These are phyloP conservation scores for Hedya salicella DNA, from an alignment of 2,888 invertebrate species.

Conservation along the genomic window DNA sequence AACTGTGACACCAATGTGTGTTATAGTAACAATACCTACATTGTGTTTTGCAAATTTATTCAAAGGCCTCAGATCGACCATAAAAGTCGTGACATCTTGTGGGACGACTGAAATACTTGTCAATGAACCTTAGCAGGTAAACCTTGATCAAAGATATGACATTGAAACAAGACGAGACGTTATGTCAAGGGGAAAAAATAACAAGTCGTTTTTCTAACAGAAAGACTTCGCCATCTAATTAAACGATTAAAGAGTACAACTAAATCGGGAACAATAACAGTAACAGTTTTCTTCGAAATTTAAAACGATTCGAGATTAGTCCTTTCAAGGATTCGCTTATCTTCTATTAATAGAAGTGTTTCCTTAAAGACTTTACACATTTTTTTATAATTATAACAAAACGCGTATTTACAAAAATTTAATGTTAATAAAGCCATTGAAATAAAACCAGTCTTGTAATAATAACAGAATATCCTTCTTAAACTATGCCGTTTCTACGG, in stretches of 20 bases:
- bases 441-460: too few species aligned
- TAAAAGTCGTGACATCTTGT: slow-evolving; percentile 7
- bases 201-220: background rate
- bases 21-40: too few species aligned
- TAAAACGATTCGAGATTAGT: too few species aligned
- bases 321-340: too few species aligned
- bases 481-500: background rate
- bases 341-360: too few species aligned
- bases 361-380: too few species aligned
- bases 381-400: too few species aligned
- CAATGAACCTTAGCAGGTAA: slow-evolving; percentile 10
- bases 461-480: background rate
- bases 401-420: too few species aligned
- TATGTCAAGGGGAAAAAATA: slow-evolving; percentile 19
- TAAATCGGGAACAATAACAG: too few species aligned
- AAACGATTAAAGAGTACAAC: background rate
- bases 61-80: background rate
- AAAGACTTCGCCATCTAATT: background rate
- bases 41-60: background rate
- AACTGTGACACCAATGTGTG: too few species aligned
- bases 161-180: slow-evolving; percentile 15
- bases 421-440: too few species aligned
- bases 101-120: background rate
- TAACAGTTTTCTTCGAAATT: too few species aligned
- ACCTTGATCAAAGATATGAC: slow-evolving; percentile 13